A percentile compares a stretch with the other conserved stretches of the same genome.
Conservation (phyloP, 2,797 vertebrate species). For the Staurois parvus region DNA sequence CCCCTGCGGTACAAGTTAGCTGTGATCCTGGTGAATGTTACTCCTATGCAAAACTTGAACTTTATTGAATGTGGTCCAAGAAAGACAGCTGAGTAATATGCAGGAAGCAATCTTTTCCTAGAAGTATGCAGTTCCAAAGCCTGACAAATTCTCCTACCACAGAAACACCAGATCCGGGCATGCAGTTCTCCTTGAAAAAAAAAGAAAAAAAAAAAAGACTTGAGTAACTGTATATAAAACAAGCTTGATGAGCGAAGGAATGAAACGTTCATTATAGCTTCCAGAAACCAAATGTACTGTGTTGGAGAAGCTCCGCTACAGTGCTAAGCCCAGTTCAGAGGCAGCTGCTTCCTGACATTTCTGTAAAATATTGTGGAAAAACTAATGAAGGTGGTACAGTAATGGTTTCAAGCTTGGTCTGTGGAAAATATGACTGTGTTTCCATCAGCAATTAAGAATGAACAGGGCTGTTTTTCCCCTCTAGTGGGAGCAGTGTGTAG, state of each 20-base stretch:
- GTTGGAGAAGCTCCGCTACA: constrained; percentile 63
- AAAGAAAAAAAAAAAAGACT: constrained; percentile 30
- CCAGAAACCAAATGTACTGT: constrained; percentile 64
- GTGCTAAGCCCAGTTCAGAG: constrained; percentile 77
- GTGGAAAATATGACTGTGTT: constrained; percentile 88
- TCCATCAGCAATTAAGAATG: constrained; percentile 86
- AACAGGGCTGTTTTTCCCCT: constrained; percentile 76
- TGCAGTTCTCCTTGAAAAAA: constrained; percentile 59
- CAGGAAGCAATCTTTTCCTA: constrained; percentile 79
- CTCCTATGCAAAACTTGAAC: constrained; percentile 73
- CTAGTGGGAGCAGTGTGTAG: constrained; percentile 80
- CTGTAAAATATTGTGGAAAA: constrained; percentile 91
- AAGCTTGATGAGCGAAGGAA: constrained; percentile 45
- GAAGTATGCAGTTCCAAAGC: constrained; percentile 72
- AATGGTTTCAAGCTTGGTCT: constrained; percentile 84
- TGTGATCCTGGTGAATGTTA: constrained; percentile 74
- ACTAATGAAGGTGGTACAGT: constrained; percentile 85
- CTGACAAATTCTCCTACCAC: constrained; percentile 69
- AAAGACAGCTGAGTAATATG: constrained; percentile 77
- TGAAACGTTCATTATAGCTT: constrained; percentile 62
- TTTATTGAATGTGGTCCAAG: constrained; percentile 76
- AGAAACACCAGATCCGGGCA: constrained; percentile 66
- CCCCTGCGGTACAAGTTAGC: constrained; percentile 68
- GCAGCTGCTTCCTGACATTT: constrained; percentile 87
- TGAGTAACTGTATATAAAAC: constrained; percentile 56